Conservation (phyloP, 2,888 invertebrate genomes). For the Orthonevra nobilis region DNA sequence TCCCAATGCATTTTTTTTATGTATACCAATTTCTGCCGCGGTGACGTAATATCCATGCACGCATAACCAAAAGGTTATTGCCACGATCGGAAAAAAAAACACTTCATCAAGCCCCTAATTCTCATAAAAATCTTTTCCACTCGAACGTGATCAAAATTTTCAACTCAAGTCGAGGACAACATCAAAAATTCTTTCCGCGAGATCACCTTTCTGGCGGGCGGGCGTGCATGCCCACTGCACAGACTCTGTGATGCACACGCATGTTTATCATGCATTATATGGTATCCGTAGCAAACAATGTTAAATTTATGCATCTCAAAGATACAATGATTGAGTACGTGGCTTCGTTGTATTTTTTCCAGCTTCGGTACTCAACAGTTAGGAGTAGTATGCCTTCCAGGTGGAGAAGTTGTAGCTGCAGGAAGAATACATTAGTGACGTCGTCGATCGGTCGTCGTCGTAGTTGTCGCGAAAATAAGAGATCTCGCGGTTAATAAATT, state of each 20-base stretch:
- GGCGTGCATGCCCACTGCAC: conserved; percentile 1
- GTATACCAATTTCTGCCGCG: conserved; percentile 14
- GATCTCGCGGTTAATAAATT: conserved; percentile 62
- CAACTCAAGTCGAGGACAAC: conserved; percentile 38
- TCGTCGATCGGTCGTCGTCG: no score
- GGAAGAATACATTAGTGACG: conserved; percentile 55
- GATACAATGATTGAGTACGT: conserved; percentile 47
- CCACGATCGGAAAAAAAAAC: conserved; percentile 55
- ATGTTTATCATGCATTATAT: conserved; percentile 44
- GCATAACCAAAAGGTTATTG: conserved; percentile 58
- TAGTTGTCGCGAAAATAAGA: conserved; percentile 66
- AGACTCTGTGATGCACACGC: conserved; percentile 40
- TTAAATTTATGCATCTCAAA: conserved; percentile 47
- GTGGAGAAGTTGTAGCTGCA: conserved; percentile 24
- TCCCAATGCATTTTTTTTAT: conserved; percentile 28
- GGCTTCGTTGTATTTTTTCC: conserved; percentile 7
- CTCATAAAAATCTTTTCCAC: conserved; percentile 63
- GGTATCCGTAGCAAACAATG: conserved; percentile 37
- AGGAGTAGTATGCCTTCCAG: conserved; percentile 29
- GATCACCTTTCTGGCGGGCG: conserved; percentile 42
- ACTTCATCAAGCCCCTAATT: conserved; percentile 64
- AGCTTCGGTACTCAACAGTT: conserved; percentile 24
- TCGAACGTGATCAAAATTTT: conserved; percentile 62
- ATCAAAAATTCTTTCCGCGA: conserved; percentile 58
- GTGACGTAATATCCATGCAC: conserved; percentile 40